A percentile compares a stretch with the other conserved stretches of the same genome.
Evolutionary conservation across 2,797 vertebrate species (phyloP).

Genomic region (Mormyrops boulengeri): DNA sequence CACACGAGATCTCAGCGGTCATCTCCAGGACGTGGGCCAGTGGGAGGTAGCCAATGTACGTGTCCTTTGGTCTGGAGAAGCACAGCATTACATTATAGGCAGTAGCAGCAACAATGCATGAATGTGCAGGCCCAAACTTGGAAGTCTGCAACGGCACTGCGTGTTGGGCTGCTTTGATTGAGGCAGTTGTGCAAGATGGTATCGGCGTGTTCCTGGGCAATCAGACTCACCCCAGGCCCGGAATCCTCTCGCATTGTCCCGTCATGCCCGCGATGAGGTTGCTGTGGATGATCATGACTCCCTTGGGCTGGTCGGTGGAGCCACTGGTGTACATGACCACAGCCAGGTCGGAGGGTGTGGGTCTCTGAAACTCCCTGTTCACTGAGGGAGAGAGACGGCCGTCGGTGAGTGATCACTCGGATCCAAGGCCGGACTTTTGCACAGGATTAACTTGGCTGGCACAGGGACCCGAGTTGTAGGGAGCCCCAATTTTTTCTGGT

Average conservation of each 20-base stretch:
- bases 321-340: slow-evolving; percentile 98
- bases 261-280: slow-evolving; percentile 95
- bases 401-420: neutral
- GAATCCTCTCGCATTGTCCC: slow-evolving; percentile 92
- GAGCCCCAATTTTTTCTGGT: neutral
- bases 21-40: slow-evolving; percentile 93
- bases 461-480: neutral
- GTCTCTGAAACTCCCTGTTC: slow-evolving; percentile 61
- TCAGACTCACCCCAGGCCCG: slow-evolving; percentile 82
- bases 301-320: slow-evolving; percentile 90
- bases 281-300: slow-evolving; percentile 91
- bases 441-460: neutral
- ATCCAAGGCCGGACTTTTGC: neutral
- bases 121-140: neutral
- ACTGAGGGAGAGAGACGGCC: slow-evolving; percentile 51
- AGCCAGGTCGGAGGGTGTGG: slow-evolving; percentile 78
- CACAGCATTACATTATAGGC: neutral
- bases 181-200: no score
- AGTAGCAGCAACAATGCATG: neutral
- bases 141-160: no score
- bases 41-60: slow-evolving; percentile 92
- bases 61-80: slow-evolving; percentile 75
- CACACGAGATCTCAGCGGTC: slow-evolving; percentile 94
- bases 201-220: neutral
- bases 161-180: neutral